phyloP scores from a whole-genome alignment of 2,797 vertebrate species.

The Anguilla marmorata region DNA sequence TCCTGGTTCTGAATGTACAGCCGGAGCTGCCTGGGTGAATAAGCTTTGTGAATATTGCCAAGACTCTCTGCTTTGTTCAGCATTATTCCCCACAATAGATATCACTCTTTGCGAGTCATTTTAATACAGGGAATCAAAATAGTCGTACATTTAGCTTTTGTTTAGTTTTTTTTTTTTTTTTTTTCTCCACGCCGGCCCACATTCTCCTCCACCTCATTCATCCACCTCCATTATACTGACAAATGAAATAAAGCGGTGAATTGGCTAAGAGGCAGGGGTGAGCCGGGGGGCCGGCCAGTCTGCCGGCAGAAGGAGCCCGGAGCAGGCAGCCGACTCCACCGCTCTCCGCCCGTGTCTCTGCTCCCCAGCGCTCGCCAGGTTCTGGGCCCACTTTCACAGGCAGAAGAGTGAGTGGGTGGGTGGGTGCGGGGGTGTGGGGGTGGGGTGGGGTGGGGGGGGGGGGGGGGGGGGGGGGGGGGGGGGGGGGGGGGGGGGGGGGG shows the following conservation, averaged over 20 bases:
- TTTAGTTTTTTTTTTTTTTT: conserved; percentile 71
- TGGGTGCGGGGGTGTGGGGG: too few species aligned
- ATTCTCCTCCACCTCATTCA: conserved; percentile 89
- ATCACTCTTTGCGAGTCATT: conserved; percentile 99
- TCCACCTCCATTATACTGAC: conserved; percentile 91
- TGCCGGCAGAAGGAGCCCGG: conserved; percentile 63
- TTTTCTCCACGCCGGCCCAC: conserved; percentile 70
- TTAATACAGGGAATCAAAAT: conserved; percentile 97
- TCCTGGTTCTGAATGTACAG: conserved; percentile 85
- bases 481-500: too few species aligned
- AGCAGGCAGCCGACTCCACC: conserved; percentile 1
- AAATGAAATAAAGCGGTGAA: conserved; percentile 99
- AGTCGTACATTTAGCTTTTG: conserved; percentile 96
- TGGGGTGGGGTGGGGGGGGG: too few species aligned
- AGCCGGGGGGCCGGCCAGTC: conserved; percentile 65
- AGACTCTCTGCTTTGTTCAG: conserved; percentile 90
- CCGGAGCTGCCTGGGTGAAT: conserved; percentile 81
- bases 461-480: too few species aligned
- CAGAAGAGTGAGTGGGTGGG: neutral
- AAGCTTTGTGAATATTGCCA: conserved; percentile 88
- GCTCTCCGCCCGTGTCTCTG: neutral
- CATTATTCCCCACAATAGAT: conserved; percentile 94
- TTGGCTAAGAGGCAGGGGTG: conserved; percentile 79
- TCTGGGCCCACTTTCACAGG: neutral
- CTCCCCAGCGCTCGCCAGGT: neutral